Conservation (phyloP, 2,888 invertebrate genomes). For the Lycophotia porphyrea region DNA sequence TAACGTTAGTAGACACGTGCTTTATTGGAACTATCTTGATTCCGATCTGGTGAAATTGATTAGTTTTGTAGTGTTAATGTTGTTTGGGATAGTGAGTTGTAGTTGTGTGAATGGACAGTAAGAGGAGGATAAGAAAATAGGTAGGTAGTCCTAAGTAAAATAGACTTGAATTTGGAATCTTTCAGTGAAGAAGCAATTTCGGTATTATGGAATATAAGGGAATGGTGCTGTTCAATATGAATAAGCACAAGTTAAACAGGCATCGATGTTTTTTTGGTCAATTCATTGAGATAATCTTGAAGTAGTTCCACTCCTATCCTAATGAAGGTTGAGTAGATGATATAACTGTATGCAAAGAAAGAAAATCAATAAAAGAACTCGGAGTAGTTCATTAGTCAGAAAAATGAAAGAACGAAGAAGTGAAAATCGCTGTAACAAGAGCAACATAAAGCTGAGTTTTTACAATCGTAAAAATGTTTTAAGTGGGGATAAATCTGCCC, state of each 20-base stretch:
- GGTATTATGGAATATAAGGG: background rate
- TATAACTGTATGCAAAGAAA: conserved; percentile 8
- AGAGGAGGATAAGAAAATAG: background rate
- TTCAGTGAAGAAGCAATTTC: background rate
- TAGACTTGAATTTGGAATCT: background rate
- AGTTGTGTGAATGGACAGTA: background rate
- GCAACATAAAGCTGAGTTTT: conserved; percentile 6
- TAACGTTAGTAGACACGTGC: conserved; percentile 40
- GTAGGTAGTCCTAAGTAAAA: background rate
- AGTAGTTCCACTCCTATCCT: background rate
- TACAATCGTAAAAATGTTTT: conserved; percentile 17
- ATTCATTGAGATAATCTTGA: background rate
- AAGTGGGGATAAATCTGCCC: conserved; percentile 35
- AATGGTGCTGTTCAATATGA: background rate
- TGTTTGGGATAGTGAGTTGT: background rate
- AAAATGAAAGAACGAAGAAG: conserved; percentile 29
- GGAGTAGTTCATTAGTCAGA: conserved; percentile 20
- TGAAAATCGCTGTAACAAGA: conserved; percentile 19
- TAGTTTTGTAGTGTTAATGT: background rate
- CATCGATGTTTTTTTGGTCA: background rate
- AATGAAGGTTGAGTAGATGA: background rate
- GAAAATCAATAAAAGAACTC: conserved; percentile 13
- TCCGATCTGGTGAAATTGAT: conserved; percentile 3
- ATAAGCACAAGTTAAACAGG: background rate
- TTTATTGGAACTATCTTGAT: conserved; percentile 12